Base-by-base conservation (phyloP, 2,888 invertebrate species). In the Acleris cristana region DNA sequence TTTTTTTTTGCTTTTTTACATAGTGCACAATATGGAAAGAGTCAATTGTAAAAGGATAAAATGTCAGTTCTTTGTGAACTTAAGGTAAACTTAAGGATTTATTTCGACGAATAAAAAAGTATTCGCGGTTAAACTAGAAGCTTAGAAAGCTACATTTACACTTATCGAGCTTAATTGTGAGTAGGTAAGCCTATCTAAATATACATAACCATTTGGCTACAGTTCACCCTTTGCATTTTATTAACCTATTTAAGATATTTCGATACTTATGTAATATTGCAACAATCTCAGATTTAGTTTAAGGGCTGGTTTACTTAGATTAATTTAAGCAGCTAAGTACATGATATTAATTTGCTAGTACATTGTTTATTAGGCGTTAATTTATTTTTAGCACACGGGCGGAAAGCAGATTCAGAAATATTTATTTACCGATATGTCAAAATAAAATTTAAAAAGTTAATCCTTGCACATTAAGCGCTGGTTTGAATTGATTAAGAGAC, bases 101-200 rank as follows among this genome's bases (percentile, higher is more conserved):
- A 4, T 40, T 40, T 40, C 14, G 14, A 40, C 40, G 40, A 14
- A 40, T 40, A 40, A 40, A 14, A 40, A n/a, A 45, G 16, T 10
- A 23, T 18, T 52, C 45, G 57, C 18, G 52, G 19, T 57, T 52
- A 52, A 63, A 58, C 34, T 53, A 45, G 19, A 16, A 58, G 45
- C 34, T 54, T 53, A 16, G 14, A 34, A 45, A 53, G 19, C 14
- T 54, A 40, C 48, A 67, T 19, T 67, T 61, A 62, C 48, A 53
- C 40, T n/a, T 63, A 67, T 58, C 67, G 67, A 67, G 67, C 67
- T 67, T 67, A 67, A 51, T 54, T 63, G 58, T 40, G 40, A 53
- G 23, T 67, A 62, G 48, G 62, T 62, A 62, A 54, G 23, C 40
- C 34, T 57, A 57, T 26, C 48, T 57, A 48, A 48, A 49, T 40